Base-by-base conservation (phyloP, 2,888 invertebrate genomes). In the Rhyacophila evoluta region DNA sequence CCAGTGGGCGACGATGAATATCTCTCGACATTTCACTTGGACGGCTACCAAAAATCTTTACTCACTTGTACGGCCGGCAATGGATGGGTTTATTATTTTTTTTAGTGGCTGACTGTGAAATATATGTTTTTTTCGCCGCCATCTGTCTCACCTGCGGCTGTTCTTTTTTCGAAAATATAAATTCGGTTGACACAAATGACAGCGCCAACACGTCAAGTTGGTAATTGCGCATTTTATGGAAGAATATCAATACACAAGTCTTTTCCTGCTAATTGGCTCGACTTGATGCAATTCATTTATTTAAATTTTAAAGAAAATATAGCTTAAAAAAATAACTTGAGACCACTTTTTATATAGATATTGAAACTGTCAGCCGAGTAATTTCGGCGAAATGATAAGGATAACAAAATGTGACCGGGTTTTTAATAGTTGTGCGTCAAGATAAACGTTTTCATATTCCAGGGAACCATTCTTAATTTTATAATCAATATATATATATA, bases 1-100 rank as follows among this genome's bases (percentile, higher is more conserved):
- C 3, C 74, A 27, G 74, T 79, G 75, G 78, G 75, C 75, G 78
- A 28, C 10, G 19, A 11, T 25, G 73, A 70, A 70, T 69, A 70
- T 74, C 78, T 72, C 73, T 28, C 39, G 38, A 28, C 74, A 73
- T 79, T 79, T 79, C 73, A 72, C 73, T 79, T 76, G 76, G 79
- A 55, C 39, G 37, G 41, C 15, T 29, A 79, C 79, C 78, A 79
- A 79, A 74, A 74, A 69, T 78, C 74, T 74, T 68, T 74, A 67
- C 72, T 33, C 72, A 41, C 72, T 72, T 55, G 55, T 41, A 71
- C 77, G 71, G 55, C 55, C 55, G 39, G 77, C 77, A 74, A 74
- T 74, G 69, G 38, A 69, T 75, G 72, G 15, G 71, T 77, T 72
- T 72, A 77, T 77, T 77, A 77, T 77, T 77, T 77, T 72, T 77